phyloP scores from a whole-genome alignment of 1,140 invertebrate species.

The Hydropsyche tenuis region DNA sequence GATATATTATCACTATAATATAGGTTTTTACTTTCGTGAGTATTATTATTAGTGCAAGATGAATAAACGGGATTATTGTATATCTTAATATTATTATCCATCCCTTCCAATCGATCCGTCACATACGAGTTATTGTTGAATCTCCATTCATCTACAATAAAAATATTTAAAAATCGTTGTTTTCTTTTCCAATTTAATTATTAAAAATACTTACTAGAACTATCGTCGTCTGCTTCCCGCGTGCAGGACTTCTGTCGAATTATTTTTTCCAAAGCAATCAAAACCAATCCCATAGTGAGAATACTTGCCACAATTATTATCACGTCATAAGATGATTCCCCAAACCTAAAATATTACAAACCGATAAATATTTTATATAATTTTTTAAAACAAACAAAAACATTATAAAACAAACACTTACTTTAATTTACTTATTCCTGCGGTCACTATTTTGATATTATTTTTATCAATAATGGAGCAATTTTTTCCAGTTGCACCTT shows the following conservation, averaged over 20 bases:
- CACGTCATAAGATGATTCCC: neutral
- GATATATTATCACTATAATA: too few species aligned
- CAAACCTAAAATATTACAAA: conserved; percentile 9
- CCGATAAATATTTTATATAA: too few species aligned
- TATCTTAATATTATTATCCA: neutral
- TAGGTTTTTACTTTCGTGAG: too few species aligned
- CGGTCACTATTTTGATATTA: neutral
- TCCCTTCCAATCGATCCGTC: neutral
- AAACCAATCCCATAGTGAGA: neutral
- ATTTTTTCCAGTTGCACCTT: neutral
- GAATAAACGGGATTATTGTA: conserved; percentile 16
- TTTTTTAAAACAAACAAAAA: too few species aligned
- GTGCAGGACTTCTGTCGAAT: neutral
- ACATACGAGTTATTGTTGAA: conserved; percentile 13
- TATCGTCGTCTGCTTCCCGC: neutral
- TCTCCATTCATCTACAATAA: neutral
- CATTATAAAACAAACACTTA: neutral
- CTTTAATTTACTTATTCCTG: neutral
- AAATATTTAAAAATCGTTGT: neutral
- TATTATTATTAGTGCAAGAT: too few species aligned
- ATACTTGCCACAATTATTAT: neutral
- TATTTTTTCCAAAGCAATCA: conserved; percentile 9
- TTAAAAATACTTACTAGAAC: neutral
- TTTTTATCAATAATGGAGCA: neutral
- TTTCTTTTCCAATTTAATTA: too few species aligned